Evolutionary conservation across 2,113 vertebrate species (phyloP).

Genomic region (Gobiocypris rarus): DNA sequence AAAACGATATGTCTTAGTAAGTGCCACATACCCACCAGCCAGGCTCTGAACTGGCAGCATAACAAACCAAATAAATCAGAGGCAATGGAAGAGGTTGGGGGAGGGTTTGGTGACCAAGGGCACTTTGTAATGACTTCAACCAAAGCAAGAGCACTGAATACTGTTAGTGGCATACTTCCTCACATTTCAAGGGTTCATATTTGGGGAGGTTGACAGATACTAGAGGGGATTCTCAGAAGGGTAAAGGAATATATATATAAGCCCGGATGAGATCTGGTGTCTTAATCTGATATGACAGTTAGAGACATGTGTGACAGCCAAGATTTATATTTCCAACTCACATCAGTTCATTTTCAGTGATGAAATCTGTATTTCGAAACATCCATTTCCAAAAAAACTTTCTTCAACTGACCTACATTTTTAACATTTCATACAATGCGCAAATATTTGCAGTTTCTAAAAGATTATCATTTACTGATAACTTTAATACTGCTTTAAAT

Average conservation of each 20-base stretch:
- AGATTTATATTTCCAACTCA: neutral
- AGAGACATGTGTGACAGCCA: neutral
- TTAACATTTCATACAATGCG: neutral
- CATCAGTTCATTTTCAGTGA: slow-evolving; percentile 14
- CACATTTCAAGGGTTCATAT: slow-evolving; percentile 10
- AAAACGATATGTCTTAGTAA: neutral
- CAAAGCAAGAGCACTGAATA: neutral
- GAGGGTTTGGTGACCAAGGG: neutral
- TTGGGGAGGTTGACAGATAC: slow-evolving; percentile 1
- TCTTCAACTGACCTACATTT: neutral
- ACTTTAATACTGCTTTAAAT: neutral
- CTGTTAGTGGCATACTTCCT: neutral
- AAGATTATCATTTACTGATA: neutral
- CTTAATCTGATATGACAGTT: slow-evolving; percentile 19
- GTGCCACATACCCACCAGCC: slow-evolving; percentile 13
- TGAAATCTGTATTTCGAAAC: neutral
- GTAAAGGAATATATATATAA: neutral
- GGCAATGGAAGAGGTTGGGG: neutral
- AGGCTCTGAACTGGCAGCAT: slow-evolving; percentile 11
- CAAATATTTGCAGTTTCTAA: neutral
- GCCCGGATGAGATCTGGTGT: neutral
- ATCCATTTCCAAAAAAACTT: neutral
- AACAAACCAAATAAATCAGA: slow-evolving; percentile 32
- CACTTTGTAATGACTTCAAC: slow-evolving; percentile 28
- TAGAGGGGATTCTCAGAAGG: neutral